A percentile compares a stretch with the other conserved stretches of the same genome.
phyloP scores from a whole-genome alignment of 1,140 invertebrate species.

The Eciton burchellii region DNA sequence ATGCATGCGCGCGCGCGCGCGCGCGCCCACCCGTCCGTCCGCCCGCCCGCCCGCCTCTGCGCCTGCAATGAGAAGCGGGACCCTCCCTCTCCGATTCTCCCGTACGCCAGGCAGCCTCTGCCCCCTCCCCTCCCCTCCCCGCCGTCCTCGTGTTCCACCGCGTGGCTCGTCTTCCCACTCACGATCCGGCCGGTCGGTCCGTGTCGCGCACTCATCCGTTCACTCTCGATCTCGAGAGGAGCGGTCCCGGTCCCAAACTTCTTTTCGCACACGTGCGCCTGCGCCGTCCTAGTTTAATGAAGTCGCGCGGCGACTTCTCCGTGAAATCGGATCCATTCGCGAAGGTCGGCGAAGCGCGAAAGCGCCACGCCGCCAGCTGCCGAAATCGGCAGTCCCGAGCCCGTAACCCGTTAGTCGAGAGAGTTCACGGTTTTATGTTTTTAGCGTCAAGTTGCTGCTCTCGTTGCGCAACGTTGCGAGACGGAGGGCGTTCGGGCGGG shows the following conservation, averaged over 20 bases:
- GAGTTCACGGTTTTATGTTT: slow-evolving; percentile 5
- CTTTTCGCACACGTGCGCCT: slow-evolving; percentile 34
- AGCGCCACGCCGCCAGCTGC: not conserved
- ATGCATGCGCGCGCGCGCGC: slow-evolving; percentile 34
- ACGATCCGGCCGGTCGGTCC: slow-evolving; percentile 63
- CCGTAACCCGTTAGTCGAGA: no score
- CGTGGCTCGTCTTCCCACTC: slow-evolving; percentile 51
- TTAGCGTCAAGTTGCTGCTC: no score
- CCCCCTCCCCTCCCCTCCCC: not conserved
- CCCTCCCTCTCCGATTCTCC: not conserved
- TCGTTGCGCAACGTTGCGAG: not conserved
- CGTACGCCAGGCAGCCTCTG: not conserved
- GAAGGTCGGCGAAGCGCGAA: slow-evolving; percentile 42
- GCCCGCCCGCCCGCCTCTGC: not conserved
- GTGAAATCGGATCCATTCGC: slow-evolving; percentile 32
- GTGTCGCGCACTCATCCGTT: slow-evolving; percentile 68
- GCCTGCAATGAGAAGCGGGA: slow-evolving; percentile 2
- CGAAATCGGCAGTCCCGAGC: not conserved
- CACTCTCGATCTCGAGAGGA: slow-evolving; percentile 79
- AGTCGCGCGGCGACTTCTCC: slow-evolving; percentile 56
- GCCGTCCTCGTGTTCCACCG: slow-evolving; percentile 28
- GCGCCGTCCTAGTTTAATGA: slow-evolving; percentile 68
- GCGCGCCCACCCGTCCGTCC: not conserved
- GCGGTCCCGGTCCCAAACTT: slow-evolving; percentile 55
- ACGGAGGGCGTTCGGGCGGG: not conserved